Base-by-base conservation (phyloP, 2,113 vertebrate species). In the Noctilio leporinus region DNA sequence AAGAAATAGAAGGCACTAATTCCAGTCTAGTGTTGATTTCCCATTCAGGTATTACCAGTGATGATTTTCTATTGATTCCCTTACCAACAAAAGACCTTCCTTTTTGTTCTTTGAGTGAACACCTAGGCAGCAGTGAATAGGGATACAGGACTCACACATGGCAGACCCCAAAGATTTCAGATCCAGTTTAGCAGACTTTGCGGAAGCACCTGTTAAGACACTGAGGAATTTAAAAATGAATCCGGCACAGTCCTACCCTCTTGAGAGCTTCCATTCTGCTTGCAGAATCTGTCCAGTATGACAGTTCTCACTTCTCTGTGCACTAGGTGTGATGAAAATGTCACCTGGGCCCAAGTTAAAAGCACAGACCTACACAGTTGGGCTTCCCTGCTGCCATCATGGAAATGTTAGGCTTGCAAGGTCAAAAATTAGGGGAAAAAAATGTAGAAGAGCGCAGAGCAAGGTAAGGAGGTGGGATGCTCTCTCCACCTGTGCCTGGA, bases 401-500 rank as follows among this genome's bases (percentile, higher is more conserved):
- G n/a, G n/a, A n/a, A n/a, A n/a, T 75, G 55, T n/a, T 93, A 53
- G 86, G 35, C 30, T 64, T 9, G 19, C 16, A 28, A 51, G 65
- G 11, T 49, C 51, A 76, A 80, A 38, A 91, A n/a, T 35, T 1
- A 30, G 69, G n/a, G 45, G 62, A 86, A n/a, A 82, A 62, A 53
- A 22, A 53, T 5, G 38, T 47, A 83, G 49, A 64, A 10, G 5
- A 86, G 28, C 33, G 3, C 33, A n/a, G n/a, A n/a, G n/a, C n/a
- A n/a, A n/a, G n/a, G 24, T 15, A n/a, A n/a, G 4, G 64, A 35
- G 62, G 22, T 59, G 59, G 33, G 26, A 12, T 5, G 3, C 28
- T 30, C 10, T 49, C n/a, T n/a, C n/a, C n/a, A 26, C 11, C 38
- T 1, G 1, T n/a, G 8, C 30, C 33, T 1, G 1, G 19, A 16